Conservation (phyloP, 2,888 invertebrate species). For the Lobophora halterata region DNA sequence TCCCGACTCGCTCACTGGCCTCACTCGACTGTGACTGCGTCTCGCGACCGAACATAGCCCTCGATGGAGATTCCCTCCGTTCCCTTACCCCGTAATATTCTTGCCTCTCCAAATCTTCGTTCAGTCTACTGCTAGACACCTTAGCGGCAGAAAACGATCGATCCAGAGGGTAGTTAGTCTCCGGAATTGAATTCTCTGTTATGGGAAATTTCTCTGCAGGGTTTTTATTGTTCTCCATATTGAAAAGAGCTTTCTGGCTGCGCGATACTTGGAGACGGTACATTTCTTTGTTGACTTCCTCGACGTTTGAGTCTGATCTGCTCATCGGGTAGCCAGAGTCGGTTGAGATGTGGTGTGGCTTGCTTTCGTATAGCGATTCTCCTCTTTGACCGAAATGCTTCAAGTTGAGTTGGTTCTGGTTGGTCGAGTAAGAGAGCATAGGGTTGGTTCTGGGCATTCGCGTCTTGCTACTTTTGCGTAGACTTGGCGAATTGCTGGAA, state of each 20-base stretch:
- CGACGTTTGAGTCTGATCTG: slow-evolving; percentile 75
- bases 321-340: slow-evolving; percentile 73
- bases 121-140: slow-evolving; percentile 68
- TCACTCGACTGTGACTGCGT: slow-evolving; percentile 66
- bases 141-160: slow-evolving; percentile 72
- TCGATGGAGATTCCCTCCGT: slow-evolving; percentile 62
- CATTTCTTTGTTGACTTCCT: slow-evolving; percentile 78
- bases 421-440: slow-evolving; percentile 76
- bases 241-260: slow-evolving; percentile 73
- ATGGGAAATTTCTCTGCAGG: slow-evolving; percentile 65
- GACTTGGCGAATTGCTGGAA: slow-evolving; percentile 71
- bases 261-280: slow-evolving; percentile 74
- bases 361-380: slow-evolving; percentile 70
- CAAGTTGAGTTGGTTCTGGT: slow-evolving; percentile 68
- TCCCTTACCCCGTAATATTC: slow-evolving; percentile 62
- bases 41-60: slow-evolving; percentile 55
- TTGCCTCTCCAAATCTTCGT: slow-evolving; percentile 71
- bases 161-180: slow-evolving; percentile 73
- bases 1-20: slow-evolving; percentile 60
- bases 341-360: slow-evolving; percentile 71
- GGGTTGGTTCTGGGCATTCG: slow-evolving; percentile 82
- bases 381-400: slow-evolving; percentile 76
- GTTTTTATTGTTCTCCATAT: slow-evolving; percentile 69
- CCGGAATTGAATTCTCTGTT: slow-evolving; percentile 61
- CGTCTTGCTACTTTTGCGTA: slow-evolving; percentile 76